These are phyloP conservation scores for Synergus gifuensis DNA, from an alignment of 2,888 invertebrate genomes.

Conservation along the genomic window DNA sequence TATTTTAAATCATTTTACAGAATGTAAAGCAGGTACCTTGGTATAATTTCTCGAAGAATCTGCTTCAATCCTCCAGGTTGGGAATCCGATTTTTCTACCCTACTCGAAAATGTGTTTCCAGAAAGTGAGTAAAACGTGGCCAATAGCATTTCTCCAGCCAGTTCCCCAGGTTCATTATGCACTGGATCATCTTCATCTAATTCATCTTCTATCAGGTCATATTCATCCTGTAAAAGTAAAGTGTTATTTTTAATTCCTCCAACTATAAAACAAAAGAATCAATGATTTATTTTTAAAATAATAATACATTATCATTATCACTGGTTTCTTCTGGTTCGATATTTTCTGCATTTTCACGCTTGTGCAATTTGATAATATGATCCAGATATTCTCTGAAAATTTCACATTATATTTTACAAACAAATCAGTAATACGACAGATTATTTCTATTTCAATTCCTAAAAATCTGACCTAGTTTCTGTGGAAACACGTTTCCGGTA, in stretches of 20 bases:
- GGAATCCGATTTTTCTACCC: constrained; percentile 10
- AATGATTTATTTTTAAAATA: neutral
- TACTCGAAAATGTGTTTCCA: neutral
- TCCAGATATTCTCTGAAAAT: constrained; percentile 66
- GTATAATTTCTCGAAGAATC: constrained; percentile 33
- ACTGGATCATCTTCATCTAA: constrained; percentile 72
- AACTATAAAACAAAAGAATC: neutral
- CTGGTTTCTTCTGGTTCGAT: constrained; percentile 58
- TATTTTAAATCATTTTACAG: neutral
- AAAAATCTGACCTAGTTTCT: constrained; percentile 13
- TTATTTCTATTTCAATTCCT: constrained; percentile 64
- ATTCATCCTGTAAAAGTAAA: constrained; percentile 64
- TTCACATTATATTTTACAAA: constrained; percentile 13
- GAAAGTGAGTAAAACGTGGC: constrained; percentile 63
- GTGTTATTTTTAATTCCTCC: neutral
- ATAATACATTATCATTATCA: constrained; percentile 68
- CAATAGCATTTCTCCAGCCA: constrained; percentile 69
- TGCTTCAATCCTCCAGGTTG: neutral
- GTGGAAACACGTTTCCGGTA: constrained; percentile 62
- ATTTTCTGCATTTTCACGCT: constrained; percentile 63
- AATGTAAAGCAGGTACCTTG: constrained; percentile 8
- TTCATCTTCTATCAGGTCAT: constrained; percentile 70
- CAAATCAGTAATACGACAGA: neutral
- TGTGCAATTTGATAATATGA: constrained; percentile 66
- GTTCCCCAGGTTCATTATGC: constrained; percentile 65